Percentiles rank a stretch among this genome's conserved stretches.
Conservation (phyloP, 2,113 vertebrate genomes). For the Aegithalos caudatus region DNA sequence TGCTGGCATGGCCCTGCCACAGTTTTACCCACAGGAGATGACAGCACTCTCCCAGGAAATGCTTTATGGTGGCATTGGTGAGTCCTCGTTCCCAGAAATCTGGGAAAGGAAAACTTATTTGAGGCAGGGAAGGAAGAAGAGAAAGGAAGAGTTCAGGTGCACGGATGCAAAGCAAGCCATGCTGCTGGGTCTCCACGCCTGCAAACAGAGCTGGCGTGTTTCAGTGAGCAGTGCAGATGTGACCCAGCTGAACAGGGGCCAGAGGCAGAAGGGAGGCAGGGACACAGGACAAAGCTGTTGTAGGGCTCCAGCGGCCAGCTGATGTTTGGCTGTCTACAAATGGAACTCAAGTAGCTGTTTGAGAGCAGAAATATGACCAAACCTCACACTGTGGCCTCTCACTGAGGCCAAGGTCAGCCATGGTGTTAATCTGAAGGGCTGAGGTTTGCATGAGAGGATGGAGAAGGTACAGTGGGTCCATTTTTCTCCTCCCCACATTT, state of each 20-base stretch:
- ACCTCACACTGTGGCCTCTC: not conserved
- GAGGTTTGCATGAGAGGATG: not conserved
- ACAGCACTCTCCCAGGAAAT: not conserved
- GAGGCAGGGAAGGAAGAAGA: not conserved
- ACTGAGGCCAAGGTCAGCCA: not conserved
- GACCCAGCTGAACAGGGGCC: not conserved
- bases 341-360: not conserved
- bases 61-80: not conserved
- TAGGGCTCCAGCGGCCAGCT: not conserved
- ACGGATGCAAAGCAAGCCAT: not conserved
- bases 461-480: not conserved
- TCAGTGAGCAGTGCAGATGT: not conserved
- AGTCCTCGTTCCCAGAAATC: not conserved
- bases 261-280: not conserved
- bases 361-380: not conserved
- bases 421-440: not conserved
- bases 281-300: accelerated
- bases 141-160: not conserved
- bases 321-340: not conserved
- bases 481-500: not conserved
- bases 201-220: accelerated
- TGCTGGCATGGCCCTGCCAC: not conserved
- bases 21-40: not conserved
- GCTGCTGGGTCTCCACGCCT: not conserved
- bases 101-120: not conserved